These are phyloP conservation scores for Ptilorrhoa leucosticta DNA, from an alignment of 2,113 vertebrate genomes.

Conservation along the genomic window DNA sequence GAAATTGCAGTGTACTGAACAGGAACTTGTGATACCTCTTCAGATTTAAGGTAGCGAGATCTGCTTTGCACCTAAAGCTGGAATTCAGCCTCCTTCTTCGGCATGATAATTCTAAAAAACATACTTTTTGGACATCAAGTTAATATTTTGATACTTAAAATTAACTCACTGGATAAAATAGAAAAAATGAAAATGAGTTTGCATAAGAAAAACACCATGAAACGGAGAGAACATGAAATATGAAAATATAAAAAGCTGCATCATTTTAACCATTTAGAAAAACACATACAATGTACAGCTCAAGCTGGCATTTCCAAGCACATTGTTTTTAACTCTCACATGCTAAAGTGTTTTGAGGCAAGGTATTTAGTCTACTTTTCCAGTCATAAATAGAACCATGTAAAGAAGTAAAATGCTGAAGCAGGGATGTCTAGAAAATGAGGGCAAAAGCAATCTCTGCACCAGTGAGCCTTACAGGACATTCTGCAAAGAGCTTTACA, in stretches of 20 bases:
- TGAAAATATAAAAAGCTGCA: background rate
- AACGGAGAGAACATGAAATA: background rate
- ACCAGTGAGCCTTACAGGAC: background rate
- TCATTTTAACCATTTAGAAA: background rate
- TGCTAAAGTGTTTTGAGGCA: background rate
- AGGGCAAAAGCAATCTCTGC: background rate
- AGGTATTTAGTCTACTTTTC: background rate
- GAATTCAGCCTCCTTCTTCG: background rate
- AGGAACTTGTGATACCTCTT: background rate
- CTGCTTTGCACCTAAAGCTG: background rate
- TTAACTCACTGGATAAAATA: background rate
- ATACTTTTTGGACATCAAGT: background rate
- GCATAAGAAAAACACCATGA: background rate
- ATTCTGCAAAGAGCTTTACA: background rate
- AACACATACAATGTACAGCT: background rate
- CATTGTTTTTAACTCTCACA: background rate
- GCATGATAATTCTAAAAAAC: background rate
- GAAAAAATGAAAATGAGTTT: background rate
- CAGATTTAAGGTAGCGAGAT: background rate
- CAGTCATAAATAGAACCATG: background rate
- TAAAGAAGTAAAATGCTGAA: background rate
- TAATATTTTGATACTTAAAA: background rate
- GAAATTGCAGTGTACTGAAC: background rate
- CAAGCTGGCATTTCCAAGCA: background rate
- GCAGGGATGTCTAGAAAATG: background rate